Evolutionary conservation across 2,113 vertebrate species (phyloP).

Genomic region (Reinhardtius hippoglossoides): DNA sequence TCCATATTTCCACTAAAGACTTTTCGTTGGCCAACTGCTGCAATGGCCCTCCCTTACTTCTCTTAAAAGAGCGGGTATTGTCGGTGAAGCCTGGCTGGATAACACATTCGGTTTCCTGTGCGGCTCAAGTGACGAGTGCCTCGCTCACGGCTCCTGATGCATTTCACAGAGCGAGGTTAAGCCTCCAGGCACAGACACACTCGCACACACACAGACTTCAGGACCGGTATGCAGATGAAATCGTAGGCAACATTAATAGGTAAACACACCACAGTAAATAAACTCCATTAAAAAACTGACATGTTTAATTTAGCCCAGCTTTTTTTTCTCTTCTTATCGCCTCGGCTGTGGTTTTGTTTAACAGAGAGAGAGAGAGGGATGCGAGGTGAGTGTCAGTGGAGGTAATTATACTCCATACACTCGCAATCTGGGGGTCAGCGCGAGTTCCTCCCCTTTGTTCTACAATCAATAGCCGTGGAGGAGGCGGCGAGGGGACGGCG

Average conservation of each 20-base stretch:
- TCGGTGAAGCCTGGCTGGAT: background rate
- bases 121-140: slow-evolving; percentile 9
- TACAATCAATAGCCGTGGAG: slow-evolving; percentile 63
- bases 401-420: slow-evolving; percentile 72
- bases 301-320: slow-evolving; percentile 61
- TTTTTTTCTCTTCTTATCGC: slow-evolving; percentile 21
- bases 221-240: slow-evolving; percentile 54
- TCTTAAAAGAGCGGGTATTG: slow-evolving; percentile 17
- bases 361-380: slow-evolving; percentile 38
- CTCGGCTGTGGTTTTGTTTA: slow-evolving; percentile 33
- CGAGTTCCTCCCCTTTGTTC: slow-evolving; percentile 54
- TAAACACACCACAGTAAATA: slow-evolving; percentile 65
- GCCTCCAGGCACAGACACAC: slow-evolving; percentile 34
- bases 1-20: slow-evolving; percentile 62
- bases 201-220: slow-evolving; percentile 19
- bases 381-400: slow-evolving; percentile 25
- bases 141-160: slow-evolving; percentile 20
- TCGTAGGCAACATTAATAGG: slow-evolving; percentile 58
- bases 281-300: slow-evolving; percentile 69
- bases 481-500: background rate
- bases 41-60: background rate
- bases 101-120: slow-evolving; percentile 20
- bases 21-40: slow-evolving; percentile 44
- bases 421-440: slow-evolving; percentile 61
- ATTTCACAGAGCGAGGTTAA: slow-evolving; percentile 31